phyloP scores from a whole-genome alignment of 2,113 vertebrate genomes.

The Aphyosemion australe region DNA sequence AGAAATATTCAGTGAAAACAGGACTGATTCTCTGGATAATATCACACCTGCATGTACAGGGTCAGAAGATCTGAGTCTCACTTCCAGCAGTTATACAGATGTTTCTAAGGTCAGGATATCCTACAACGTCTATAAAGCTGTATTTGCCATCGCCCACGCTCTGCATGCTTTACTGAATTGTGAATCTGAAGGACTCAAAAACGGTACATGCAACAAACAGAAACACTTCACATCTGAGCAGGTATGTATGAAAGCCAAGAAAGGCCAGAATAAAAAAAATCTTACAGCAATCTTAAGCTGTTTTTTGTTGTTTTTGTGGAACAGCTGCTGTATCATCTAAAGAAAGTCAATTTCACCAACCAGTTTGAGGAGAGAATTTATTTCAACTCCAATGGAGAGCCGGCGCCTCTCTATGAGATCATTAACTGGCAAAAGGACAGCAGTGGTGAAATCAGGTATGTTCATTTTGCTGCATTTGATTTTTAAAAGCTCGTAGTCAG shows the following conservation, averaged over 20 bases:
- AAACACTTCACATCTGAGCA: slow-evolving; percentile 63
- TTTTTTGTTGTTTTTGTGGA: background rate
- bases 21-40: background rate
- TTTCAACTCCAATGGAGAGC: slow-evolving; percentile 80
- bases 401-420: slow-evolving; percentile 79
- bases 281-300: background rate
- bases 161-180: slow-evolving; percentile 70
- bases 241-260: slow-evolving; percentile 35
- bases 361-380: slow-evolving; percentile 74
- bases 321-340: slow-evolving; percentile 76
- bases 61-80: slow-evolving; percentile 64
- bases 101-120: slow-evolving; percentile 73
- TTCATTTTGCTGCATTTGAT: no score
- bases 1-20: background rate
- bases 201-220: slow-evolving; percentile 42
- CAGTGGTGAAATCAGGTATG: slow-evolving; percentile 59
- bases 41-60: slow-evolving; percentile 65
- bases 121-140: slow-evolving; percentile 80
- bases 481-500: no score
- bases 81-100: slow-evolving; percentile 71
- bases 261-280: background rate
- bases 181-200: slow-evolving; percentile 19
- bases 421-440: slow-evolving; percentile 80
- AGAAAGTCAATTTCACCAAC: slow-evolving; percentile 76
- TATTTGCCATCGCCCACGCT: slow-evolving; percentile 74